Percentiles rank a stretch among this genome's conserved stretches.
phyloP scores from a whole-genome alignment of 2,888 invertebrate genomes.

The Drosophila neonasuta region DNA sequence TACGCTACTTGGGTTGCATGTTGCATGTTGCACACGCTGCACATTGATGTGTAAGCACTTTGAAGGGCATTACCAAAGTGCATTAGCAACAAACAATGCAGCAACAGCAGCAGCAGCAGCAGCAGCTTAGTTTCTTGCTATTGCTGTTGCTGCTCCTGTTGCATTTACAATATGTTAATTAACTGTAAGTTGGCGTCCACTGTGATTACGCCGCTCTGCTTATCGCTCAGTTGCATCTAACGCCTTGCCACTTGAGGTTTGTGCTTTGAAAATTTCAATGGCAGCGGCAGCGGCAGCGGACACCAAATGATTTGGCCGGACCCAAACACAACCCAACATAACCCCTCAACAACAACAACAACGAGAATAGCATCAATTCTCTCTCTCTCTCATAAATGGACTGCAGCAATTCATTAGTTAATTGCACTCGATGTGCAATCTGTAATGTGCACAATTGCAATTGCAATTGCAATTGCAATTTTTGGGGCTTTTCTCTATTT shows the following conservation, averaged over 20 bases:
- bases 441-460: constrained; percentile 3
- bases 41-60: constrained; percentile 76
- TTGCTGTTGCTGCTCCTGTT: constrained; percentile 26
- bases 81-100: constrained; percentile 43
- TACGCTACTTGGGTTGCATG: constrained; percentile 29
- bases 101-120: constrained; percentile 26
- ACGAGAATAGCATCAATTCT: neutral
- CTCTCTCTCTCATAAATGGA: neutral
- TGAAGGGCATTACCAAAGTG: constrained; percentile 77
- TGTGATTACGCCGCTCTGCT: constrained; percentile 55
- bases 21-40: constrained; percentile 43
- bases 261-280: constrained; percentile 7
- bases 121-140: constrained; percentile 51
- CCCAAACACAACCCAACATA: neutral
- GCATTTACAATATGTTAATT: constrained; percentile 74
- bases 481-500: constrained; percentile 4
- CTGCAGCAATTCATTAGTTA: constrained; percentile 53
- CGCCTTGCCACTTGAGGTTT: constrained; percentile 50
- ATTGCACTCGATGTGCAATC: constrained; percentile 34
- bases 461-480: neutral
- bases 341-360: neutral
- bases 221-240: constrained; percentile 48
- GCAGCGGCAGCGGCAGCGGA: no score
- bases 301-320: neutral
- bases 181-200: constrained; percentile 59